Base-by-base conservation (phyloP, 2,888 invertebrate species). In the Meiosimyza decipiens region DNA sequence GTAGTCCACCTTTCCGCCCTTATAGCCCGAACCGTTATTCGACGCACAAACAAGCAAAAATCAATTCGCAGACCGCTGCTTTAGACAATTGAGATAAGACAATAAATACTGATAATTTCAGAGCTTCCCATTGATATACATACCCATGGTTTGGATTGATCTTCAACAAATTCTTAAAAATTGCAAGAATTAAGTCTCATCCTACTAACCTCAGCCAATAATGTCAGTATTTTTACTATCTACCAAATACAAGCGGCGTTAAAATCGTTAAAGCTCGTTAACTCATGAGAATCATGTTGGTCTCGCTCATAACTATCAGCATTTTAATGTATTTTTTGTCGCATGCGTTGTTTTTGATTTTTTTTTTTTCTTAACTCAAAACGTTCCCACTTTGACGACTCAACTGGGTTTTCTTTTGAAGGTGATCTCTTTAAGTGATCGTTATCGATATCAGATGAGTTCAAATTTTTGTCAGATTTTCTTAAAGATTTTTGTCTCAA, bases 361-460 rank as follows among this genome's bases (percentile, higher is more conserved):
- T 16, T 28, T 69, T 22, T 28, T 69, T 49, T 33, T 28, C 51
- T 16, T 28, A 40, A 40, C 40, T 40, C 40, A 3, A 40, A 40
- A 40, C 40, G 40, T 40, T 9, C 4, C 40, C 50, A n/a, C 51
- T 60, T 51, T 57, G 4, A 57, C 12, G 15, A 28, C 57, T 28
- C 57, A 22, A 57, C 9, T 57, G 22, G 28, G 7, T 69, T 60
- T 60, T 50, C 28, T 62, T 60, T 18, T 13, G 9, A 11, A 33
- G 69, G 59, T 51, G 18, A 33, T 63, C 18, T 55, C 15, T 64
- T 60, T 60, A 51, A 50, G 28, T 62, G 70, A 70, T 70, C 70
- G 70, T 63, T 70, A 72, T 72, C 72, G 68, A 73, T 69, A 73
- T 68, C 69, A 69, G 63, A 66, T 73, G 69, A 73, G 64, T 69